A percentile compares a stretch with the other conserved stretches of the same genome.
These are phyloP conservation scores for Batillaria attramentaria DNA, from an alignment of 1,140 invertebrate species.

Conservation along the genomic window DNA sequence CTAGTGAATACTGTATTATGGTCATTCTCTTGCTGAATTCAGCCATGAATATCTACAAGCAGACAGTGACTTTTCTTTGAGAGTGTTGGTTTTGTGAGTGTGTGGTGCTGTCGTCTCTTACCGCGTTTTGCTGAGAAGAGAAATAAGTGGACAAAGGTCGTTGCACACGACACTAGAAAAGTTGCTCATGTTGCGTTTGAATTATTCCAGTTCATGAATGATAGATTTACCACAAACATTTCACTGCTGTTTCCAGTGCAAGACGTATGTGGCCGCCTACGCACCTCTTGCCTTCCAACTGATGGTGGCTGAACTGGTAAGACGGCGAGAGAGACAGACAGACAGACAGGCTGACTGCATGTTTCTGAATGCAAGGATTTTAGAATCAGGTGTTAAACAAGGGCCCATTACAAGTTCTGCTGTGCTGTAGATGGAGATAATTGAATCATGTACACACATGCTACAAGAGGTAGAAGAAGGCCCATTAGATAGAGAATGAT, in stretches of 20 bases:
- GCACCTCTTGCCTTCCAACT: slow-evolving; percentile 7
- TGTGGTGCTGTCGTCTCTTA: background rate
- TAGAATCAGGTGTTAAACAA: background rate
- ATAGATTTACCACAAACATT: background rate
- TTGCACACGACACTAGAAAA: no score
- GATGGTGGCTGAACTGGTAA: slow-evolving; percentile 17
- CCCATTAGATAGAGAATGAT: background rate
- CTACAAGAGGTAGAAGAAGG: background rate
- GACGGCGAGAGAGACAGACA: no score
- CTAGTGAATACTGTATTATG: no score
- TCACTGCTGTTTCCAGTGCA: slow-evolving; percentile 7
- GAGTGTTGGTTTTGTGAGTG: no score
- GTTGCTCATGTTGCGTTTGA: no score
- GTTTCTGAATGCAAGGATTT: background rate
- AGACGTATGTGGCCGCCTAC: slow-evolving; percentile 8
- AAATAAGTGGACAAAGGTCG: no score
- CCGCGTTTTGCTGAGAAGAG: background rate
- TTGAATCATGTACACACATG: background rate
- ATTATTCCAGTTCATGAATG: no score
- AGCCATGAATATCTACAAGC: no score
- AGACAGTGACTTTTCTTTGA: no score
- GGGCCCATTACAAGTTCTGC: background rate
- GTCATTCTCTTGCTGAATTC: no score
- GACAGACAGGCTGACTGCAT: no score
- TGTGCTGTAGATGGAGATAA: background rate